Conservation (phyloP, 2,113 vertebrate genomes). For the Vidua macroura region DNA sequence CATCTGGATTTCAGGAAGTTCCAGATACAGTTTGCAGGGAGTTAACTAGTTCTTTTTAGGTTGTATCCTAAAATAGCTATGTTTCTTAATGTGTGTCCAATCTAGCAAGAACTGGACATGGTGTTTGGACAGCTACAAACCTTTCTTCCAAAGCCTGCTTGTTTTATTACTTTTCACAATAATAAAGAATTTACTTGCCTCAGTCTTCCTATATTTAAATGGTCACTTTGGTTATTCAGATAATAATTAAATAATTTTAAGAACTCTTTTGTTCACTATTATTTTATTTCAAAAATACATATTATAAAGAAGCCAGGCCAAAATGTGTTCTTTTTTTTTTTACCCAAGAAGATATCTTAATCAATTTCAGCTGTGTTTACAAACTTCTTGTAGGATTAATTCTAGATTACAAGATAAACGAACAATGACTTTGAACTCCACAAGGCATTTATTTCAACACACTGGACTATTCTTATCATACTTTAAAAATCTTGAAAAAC, state of each 20-base stretch:
- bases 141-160: neutral
- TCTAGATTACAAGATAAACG: neutral
- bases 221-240: neutral
- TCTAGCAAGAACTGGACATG: neutral
- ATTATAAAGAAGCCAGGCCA: neutral
- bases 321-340: neutral
- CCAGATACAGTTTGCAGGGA: neutral
- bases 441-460: neutral
- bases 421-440: neutral
- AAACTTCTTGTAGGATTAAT: neutral
- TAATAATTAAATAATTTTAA: neutral
- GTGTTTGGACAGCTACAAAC: neutral
- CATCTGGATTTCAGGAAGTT: neutral
- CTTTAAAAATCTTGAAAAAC: neutral
- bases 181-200: neutral
- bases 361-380: slow-evolving; percentile 14
- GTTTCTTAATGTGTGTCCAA: neutral
- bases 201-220: neutral
- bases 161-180: neutral
- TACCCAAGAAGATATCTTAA: neutral
- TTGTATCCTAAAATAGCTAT: neutral
- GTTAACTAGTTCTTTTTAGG: neutral
- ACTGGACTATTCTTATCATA: neutral
- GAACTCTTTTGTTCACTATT: neutral
- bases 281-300: neutral